Evolutionary conservation across 1,140 invertebrate species (phyloP).

Genomic region (Heterodera schachtii): DNA sequence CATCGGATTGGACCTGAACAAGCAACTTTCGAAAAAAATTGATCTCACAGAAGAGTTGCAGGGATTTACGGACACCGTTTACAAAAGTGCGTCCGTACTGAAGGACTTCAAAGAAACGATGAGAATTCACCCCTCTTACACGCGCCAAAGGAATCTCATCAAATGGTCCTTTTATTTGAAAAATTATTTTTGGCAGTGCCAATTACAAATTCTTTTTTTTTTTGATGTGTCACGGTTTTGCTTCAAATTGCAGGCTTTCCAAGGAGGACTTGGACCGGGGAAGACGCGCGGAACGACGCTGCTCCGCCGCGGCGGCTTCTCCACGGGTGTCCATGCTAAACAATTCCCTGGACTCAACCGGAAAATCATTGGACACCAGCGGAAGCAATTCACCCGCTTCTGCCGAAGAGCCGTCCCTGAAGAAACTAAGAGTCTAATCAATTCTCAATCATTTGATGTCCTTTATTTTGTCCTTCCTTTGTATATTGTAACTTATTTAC

Average conservation of each 20-base stretch:
- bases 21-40: slow-evolving; percentile 76
- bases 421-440: not conserved
- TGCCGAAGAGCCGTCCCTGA: not conserved
- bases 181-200: not conserved
- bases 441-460: no score
- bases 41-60: slow-evolving; percentile 87
- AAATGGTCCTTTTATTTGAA: slow-evolving; percentile 39
- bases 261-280: slow-evolving; percentile 29
- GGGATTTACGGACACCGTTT: slow-evolving; percentile 46
- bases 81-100: slow-evolving; percentile 24
- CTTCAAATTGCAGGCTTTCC: slow-evolving; percentile 22
- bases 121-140: slow-evolving; percentile 41
- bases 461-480: no score
- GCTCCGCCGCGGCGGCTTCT: not conserved
- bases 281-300: slow-evolving; percentile 19
- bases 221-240: no score
- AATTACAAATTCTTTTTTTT: not conserved
- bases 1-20: slow-evolving; percentile 87
- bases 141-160: slow-evolving; percentile 34
- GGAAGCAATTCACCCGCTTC: not conserved
- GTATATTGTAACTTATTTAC: no score
- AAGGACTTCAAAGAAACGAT: slow-evolving; percentile 50
- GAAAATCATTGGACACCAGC: not conserved
- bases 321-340: slow-evolving; percentile 10
- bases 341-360: not conserved